These are phyloP conservation scores for Volucella bombylans DNA, from an alignment of 2,888 invertebrate species.

Conservation along the genomic window DNA sequence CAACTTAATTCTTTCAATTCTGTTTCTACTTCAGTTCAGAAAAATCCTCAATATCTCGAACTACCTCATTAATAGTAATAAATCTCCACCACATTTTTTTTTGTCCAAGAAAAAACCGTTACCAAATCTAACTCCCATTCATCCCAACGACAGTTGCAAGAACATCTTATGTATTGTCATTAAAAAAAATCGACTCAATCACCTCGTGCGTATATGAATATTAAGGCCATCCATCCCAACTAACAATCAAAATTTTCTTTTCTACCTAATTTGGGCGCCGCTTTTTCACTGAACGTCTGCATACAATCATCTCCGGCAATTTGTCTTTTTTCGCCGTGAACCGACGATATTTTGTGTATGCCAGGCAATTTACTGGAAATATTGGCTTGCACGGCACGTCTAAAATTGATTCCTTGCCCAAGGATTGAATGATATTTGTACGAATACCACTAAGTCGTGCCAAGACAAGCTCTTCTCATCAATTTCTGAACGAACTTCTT, in stretches of 20 bases:
- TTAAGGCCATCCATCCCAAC: conserved; percentile 5
- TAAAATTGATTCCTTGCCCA: conserved; percentile 51
- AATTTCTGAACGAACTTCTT: conserved; percentile 7
- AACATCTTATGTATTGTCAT: neutral
- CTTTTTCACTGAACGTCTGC: conserved; percentile 34
- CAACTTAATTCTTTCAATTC: no score
- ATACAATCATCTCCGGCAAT: conserved; percentile 44
- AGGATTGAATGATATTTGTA: conserved; percentile 36
- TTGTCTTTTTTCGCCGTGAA: conserved; percentile 47
- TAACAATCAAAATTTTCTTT: conserved; percentile 40
- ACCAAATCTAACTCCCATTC: no score
- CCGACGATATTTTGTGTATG: conserved; percentile 32
- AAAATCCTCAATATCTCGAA: no score
- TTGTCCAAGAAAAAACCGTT: no score
- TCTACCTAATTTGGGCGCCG: conserved; percentile 32
- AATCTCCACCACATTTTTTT: no score
- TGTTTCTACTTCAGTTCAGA: no score
- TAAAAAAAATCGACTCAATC: neutral
- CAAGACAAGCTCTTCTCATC: conserved; percentile 11
- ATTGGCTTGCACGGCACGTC: conserved; percentile 57
- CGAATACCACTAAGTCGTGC: conserved; percentile 1
- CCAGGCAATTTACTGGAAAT: conserved; percentile 43
- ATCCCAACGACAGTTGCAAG: no score
- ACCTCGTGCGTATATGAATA: conserved; percentile 6
- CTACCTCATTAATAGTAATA: no score